phyloP scores from a whole-genome alignment of 2,888 invertebrate genomes.

The Luffia ferchaultella region DNA sequence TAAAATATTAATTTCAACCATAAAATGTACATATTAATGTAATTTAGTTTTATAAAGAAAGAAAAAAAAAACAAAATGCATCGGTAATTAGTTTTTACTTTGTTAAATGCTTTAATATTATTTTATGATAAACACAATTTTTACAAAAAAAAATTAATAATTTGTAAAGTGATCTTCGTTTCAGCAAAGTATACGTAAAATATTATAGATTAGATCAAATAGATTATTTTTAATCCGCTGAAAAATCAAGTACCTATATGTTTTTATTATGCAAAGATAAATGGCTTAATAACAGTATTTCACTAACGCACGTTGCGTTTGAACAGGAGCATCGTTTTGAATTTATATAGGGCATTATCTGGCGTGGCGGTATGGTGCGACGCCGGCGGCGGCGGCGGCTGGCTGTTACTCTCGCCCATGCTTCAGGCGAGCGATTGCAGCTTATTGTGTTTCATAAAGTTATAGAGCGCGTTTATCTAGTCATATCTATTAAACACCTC shows the following conservation, averaged over 20 bases:
- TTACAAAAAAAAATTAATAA: no score
- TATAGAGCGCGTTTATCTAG: conserved; percentile 26
- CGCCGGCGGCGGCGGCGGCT: conserved; percentile 13
- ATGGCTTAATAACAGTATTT: neutral
- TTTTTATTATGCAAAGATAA: neutral
- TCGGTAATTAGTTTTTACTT: no score
- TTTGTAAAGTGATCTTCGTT: no score
- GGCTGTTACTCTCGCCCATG: conserved; percentile 23
- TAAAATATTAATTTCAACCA: no score
- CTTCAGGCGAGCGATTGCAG: conserved; percentile 21
- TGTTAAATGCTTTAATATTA: no score
- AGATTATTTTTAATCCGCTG: no score
- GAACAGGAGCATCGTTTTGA: conserved; percentile 36
- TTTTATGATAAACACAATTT: no score
- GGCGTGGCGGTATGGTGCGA: conserved; percentile 24
- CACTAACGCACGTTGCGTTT: conserved; percentile 14
- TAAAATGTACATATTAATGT: no score
- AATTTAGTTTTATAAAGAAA: no score
- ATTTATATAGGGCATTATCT: conserved; percentile 49
- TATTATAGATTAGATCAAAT: no score
- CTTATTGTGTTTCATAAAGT: conserved; percentile 35
- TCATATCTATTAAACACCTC: conserved; percentile 23
- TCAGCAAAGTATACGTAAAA: no score
- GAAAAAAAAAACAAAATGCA: no score
- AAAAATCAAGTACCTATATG: neutral